Evolutionary conservation across 2,113 vertebrate genomes (phyloP), one percentile per base, ranked within the genome.

Genomic region (Alouatta palliata): DNA sequence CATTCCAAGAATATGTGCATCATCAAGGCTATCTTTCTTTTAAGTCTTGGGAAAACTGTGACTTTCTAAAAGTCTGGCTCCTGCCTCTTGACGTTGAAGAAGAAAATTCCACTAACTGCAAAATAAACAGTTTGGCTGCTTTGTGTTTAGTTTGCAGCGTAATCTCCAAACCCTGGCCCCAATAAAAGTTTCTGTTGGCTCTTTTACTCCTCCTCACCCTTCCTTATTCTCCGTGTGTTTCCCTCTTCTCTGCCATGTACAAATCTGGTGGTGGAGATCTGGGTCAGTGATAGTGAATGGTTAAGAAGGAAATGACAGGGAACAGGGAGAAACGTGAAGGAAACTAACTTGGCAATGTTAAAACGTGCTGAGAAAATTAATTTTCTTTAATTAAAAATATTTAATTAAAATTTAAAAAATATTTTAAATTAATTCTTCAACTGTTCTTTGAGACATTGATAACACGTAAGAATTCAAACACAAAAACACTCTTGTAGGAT

Each of bases 51-150:
- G 49, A 97, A 97, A 94, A 96, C n/a, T 77, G 43, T 90, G 71
- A 93, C 73, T 96, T 91, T 97, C 40, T 88, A 25, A 85, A 77
- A 91, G 11, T 94, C 92, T 97, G 89, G 73, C 64, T 64, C 27
- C 49, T 81, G 54, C 43, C 43, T 90, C 68, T 95, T 87, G 35
- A 95, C 61, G 47, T 7, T 90, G 73, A 86, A 96, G 87, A 94
- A 92, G 73, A 91, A 97, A 98, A 96, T 96, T 96, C 56, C 68
- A 93, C 58, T 88, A 86, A 68, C 64, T 91, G 30, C 35, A 95
- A 91, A 97, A 90, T 76, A 96, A 88, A 91, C 86, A 79, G 70
- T 75, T 95, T 84, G 87, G 87, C 83, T 43, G 27, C 75, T 56
- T 83, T 87, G 21, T 87, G 70, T 93, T 91, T 95, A 92, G 71